Conservation (phyloP, 2,888 invertebrate genomes). For the Trichopoda pennipes region DNA sequence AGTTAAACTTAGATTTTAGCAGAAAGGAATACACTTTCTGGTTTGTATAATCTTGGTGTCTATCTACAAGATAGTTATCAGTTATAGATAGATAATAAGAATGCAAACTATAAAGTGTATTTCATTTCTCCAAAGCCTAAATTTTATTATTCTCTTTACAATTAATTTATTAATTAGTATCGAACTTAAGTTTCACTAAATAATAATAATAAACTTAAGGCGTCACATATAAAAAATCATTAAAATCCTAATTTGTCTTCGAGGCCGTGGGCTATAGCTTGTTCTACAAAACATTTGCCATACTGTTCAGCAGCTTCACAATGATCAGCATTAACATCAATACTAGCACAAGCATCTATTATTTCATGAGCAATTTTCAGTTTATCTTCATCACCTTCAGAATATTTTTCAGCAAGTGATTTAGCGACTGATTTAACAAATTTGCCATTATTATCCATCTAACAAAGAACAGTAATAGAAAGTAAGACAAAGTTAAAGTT, state of each 20-base stretch:
- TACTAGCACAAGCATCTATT: constrained; percentile 69
- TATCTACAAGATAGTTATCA: too few relatives aligned
- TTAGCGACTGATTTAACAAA: constrained; percentile 69
- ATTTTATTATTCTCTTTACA: too few relatives aligned
- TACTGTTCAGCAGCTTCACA: constrained; percentile 77
- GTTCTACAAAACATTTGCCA: constrained; percentile 71
- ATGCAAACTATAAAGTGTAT: too few relatives aligned
- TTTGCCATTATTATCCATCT: constrained; percentile 74
- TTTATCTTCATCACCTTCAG: constrained; percentile 71
- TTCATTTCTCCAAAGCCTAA: too few relatives aligned
- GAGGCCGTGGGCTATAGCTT: constrained; percentile 72
- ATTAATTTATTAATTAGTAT: too few relatives aligned
- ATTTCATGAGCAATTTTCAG: constrained; percentile 72
- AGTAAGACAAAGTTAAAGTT: not conserved
- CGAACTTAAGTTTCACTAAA: too few relatives aligned
- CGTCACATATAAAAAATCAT: not conserved
- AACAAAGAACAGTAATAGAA: not conserved
- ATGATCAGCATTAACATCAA: constrained; percentile 72
- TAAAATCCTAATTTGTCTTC: constrained; percentile 35
- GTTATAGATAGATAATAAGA: too few relatives aligned
- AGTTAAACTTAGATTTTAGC: too few relatives aligned
- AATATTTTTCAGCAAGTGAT: constrained; percentile 69
- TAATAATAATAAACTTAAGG: too few relatives aligned
- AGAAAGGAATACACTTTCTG: too few relatives aligned
- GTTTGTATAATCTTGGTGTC: too few relatives aligned